Evolutionary conservation across 2,797 vertebrate species (phyloP), one percentile per base, ranked within the genome.

Genomic region (Manis pentadactyla): DNA sequence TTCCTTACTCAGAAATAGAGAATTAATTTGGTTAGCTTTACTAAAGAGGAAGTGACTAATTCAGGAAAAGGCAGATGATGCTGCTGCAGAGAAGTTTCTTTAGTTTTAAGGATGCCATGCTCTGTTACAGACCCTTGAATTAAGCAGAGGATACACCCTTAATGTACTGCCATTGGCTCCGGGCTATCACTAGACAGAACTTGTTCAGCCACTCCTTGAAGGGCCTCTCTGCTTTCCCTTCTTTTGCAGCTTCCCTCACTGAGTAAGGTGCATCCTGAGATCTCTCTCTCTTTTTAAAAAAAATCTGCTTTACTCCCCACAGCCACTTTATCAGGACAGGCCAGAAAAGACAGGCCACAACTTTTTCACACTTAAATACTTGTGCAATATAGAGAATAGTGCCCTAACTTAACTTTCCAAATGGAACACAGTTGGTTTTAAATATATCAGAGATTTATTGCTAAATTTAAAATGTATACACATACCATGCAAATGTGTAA

Each of bases 391-490:
- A 81, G 31, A 77, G 25, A 90, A 79, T 34, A 91, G 61, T 42
- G 9, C 1, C 63, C 75, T 59, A 74, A n/a, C 11, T 81, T 64
- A 69, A 37, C 11, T 82, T 78, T 81, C 93, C 39, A 79, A 17
- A 46, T 31, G 37, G 11, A 81, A 85, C 9, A 37, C 12, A n/a
- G 14, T 59, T 37, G 63, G 4, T 96, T 87, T 83, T 87, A 87
- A 90, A 61, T 87, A 97, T 96, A 39, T 31, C 91, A 59, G 63
- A 96, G 71, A 81, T 95, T 97, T 95, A 95, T 96, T 97, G 90
- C 79, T 97, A 95, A 95, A 97, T 96, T 98, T 93, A 96, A 46
- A 97, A 88, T 92, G 77, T 2, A 21, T 93, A 97, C 74, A 97
- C 87, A 94, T 77, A 83, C 59, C 81, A 57, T n/a, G 31, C 5